Evolutionary conservation across 2,888 invertebrate genomes (phyloP), one percentile per base, ranked within the genome.

Genomic region (Watsonalla binaria): DNA sequence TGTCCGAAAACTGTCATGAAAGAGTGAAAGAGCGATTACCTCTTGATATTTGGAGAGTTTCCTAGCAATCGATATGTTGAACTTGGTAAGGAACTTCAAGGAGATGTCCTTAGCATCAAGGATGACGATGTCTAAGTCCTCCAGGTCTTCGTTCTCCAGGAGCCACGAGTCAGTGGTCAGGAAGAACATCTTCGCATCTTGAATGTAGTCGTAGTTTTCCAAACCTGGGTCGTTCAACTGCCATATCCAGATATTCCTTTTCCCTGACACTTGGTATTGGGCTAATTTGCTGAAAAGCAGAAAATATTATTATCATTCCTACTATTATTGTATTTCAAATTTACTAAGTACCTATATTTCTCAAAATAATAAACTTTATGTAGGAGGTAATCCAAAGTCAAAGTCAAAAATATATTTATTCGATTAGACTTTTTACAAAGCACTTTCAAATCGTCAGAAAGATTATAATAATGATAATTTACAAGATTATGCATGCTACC

Each of bases 11-110:
- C n/a, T n/a, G n/a, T n/a, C n/a, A n/a, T n/a, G n/a, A n/a, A n/a
- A n/a, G n/a, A n/a, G n/a, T n/a, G n/a, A n/a, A n/a, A n/a, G n/a
- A n/a, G n/a, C n/a, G n/a, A n/a, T n/a, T n/a, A 87, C 84, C 85
- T 94, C 93, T 74, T 94, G 92, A 67, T 94, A 94, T 64, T 93
- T 92, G 5, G 92, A 79, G 45, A 94, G 86, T 61, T 92, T 86
- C 62, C 91, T 93, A 0, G 94, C 94, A 54, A 94, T 69, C 0
- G 94, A 93, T 15, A 94, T 72, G 71, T 94, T 92, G 65, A 94
- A 93, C 53, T 94, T 95, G 48, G 80, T 92, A 57, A 84, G 51
- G 46, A 87, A 84, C 65, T 81, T 89, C 8, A 90, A 63, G 0
- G 80, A 74, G 8, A 90, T 65, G 56, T 89, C 89, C 54, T 86